phyloP scores from a whole-genome alignment of 2,888 invertebrate species.

The Campaea margaritaria region DNA sequence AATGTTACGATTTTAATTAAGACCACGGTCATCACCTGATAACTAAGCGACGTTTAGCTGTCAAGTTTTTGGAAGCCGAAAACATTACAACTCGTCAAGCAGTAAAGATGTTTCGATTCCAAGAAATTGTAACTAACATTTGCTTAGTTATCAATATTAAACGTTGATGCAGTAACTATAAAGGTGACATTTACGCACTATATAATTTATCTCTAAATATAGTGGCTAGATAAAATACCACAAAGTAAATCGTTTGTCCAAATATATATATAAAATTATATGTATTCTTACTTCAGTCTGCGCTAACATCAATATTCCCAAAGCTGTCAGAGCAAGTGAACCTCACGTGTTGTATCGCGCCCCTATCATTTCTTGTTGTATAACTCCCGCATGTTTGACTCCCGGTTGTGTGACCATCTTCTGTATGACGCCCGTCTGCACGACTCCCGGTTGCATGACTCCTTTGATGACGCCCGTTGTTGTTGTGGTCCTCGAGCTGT shows the following conservation, averaged over 20 bases:
- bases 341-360: slow-evolving; percentile 50
- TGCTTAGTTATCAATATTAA: too few species aligned
- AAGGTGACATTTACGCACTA: too few species aligned
- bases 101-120: too few species aligned
- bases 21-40: not conserved
- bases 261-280: not conserved
- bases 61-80: not conserved
- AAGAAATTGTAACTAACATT: too few species aligned
- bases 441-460: slow-evolving; percentile 8
- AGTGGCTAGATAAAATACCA: too few species aligned
- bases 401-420: slow-evolving; percentile 5
- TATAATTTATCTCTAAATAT: too few species aligned
- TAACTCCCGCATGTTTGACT: slow-evolving; percentile 11
- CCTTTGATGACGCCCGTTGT: slow-evolving; percentile 19
- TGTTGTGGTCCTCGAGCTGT: slow-evolving; percentile 42
- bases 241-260: too few species aligned
- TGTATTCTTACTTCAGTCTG: slow-evolving; percentile 39
- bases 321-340: slow-evolving; percentile 52
- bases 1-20: not conserved
- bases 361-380: slow-evolving; percentile 22
- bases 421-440: slow-evolving; percentile 12
- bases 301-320: slow-evolving; percentile 48
- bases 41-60: not conserved
- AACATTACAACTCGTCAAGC: too few species aligned
- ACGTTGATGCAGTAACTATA: too few species aligned